These are phyloP conservation scores for Petrocephalus sullivani DNA, from an alignment of 2,797 vertebrate genomes.

Conservation along the genomic window DNA sequence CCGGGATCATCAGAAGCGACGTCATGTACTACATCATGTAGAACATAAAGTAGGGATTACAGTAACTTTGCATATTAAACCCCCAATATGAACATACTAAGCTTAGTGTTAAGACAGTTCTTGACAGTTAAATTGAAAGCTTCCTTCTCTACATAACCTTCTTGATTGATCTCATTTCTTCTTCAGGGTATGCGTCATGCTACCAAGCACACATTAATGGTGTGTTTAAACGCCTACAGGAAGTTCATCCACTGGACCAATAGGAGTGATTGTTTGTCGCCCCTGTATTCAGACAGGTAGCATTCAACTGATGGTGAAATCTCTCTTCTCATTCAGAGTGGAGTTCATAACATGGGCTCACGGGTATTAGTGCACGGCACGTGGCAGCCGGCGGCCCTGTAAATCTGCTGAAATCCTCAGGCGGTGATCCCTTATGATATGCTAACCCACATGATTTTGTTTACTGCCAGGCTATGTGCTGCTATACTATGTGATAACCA, in stretches of 20 bases:
- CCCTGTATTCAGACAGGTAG: constrained; percentile 61
- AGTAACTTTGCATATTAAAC: constrained; percentile 67
- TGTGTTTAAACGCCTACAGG: constrained; percentile 47
- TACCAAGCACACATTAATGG: constrained; percentile 31
- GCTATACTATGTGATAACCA: constrained; percentile 41
- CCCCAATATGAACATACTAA: constrained; percentile 51
- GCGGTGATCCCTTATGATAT: constrained; percentile 61
- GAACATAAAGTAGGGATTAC: constrained; percentile 55
- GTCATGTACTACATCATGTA: constrained; percentile 39
- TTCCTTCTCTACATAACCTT: constrained; percentile 47
- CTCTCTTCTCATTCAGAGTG: constrained; percentile 25
- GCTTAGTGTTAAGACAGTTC: constrained; percentile 47
- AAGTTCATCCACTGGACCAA: constrained; percentile 48
- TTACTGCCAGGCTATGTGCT: constrained; percentile 53
- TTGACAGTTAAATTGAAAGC: constrained; percentile 66
- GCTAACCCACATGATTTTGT: constrained; percentile 65
- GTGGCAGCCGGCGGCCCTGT: constrained; percentile 50
- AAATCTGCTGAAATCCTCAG: constrained; percentile 56
- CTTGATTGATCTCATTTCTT: constrained; percentile 48
- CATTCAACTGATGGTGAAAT: constrained; percentile 50
- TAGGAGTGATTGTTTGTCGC: constrained; percentile 57
- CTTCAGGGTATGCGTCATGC: constrained; percentile 18
- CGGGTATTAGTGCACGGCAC: constrained; percentile 47
- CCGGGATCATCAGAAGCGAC: constrained; percentile 41
- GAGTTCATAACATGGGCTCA: constrained; percentile 51